These are phyloP conservation scores for Catalaphyllia jardinei DNA, from an alignment of 64 coral and sea anemone genomes.

Conservation along the genomic window DNA sequence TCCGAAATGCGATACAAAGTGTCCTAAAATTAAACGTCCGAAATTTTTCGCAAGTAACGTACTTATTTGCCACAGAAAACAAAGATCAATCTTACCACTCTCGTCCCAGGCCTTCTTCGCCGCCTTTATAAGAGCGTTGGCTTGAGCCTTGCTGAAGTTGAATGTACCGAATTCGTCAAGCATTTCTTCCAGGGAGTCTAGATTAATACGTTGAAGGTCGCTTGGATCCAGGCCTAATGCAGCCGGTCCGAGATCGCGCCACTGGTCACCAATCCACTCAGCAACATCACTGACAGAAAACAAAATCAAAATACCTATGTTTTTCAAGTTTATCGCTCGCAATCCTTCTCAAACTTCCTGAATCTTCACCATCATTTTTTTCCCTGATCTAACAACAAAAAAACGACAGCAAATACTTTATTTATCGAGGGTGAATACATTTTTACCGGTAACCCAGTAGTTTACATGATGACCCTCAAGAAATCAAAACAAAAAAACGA, in stretches of 20 bases:
- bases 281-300: slow-evolving; percentile 68
- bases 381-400: too few species aligned
- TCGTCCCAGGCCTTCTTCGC: slow-evolving; percentile 84
- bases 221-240: slow-evolving; percentile 70
- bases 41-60: too few species aligned
- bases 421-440: too few species aligned
- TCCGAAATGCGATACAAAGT: too few species aligned
- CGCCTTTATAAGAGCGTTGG: slow-evolving; percentile 63
- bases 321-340: not conserved
- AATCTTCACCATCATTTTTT: too few species aligned
- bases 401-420: too few species aligned
- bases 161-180: slow-evolving; percentile 66
- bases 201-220: slow-evolving; percentile 87
- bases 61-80: too few species aligned
- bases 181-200: slow-evolving; percentile 80
- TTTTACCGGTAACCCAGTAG: too few species aligned
- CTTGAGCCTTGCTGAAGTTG: slow-evolving; percentile 71
- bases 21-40: too few species aligned
- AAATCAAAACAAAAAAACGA: too few species aligned
- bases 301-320: not conserved
- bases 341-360: not conserved
- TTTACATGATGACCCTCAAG: too few species aligned
- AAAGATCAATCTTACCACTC: slow-evolving; percentile 30
- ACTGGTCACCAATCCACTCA: slow-evolving; percentile 82
- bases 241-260: slow-evolving; percentile 86